Base-by-base conservation (phyloP, 2,888 invertebrate species). In the Acanthoscelides obtectus region DNA sequence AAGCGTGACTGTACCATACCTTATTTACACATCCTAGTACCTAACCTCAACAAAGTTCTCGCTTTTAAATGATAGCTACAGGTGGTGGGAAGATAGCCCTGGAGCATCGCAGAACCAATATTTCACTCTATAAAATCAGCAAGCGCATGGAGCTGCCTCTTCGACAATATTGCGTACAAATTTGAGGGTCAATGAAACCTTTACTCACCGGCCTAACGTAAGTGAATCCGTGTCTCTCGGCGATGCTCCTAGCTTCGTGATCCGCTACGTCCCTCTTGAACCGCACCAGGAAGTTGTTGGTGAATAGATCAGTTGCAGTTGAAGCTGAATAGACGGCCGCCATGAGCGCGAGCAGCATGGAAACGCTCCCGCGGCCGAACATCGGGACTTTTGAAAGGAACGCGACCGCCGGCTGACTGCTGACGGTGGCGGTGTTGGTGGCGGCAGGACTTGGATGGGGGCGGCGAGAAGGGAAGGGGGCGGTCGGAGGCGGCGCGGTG, bases 231-330 rank as follows among this genome's bases (percentile, higher is more conserved):
- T 97, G 94, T 82, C 93, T 90, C 77, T 89, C 88, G 74, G 98
- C 98, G 76, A 99, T 90, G 78, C 89, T 86, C 83, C 92, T 92
- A 70, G 96, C 98, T 81, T 93, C 89, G 21, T 91, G 89, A 79
- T 90, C 91, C 72, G 91, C 92, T 74, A 94, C 91, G 75, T 93
- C 92, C 79, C 93, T 89, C 83, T 91, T 92, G 87, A 98, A 93
- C 80, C 93, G 91, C 80, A 99, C 98, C 85, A 96, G 90, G 89
- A 99, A 99, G 72, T 95, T 94, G 87, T 98, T 98, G 85, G 98
- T 98, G 88, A 97, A 96, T 81, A 99, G 92, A 70, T 79, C 80
- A 69, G 80, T 79, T 74, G 76, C 75, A 74, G 76, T 75, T 76
- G 77, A 76, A n/a, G n/a, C n/a, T n/a, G n/a, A n/a, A n/a, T n/a